Conservation (phyloP, 1,140 invertebrate genomes). For the Ruditapes philippinarum region DNA sequence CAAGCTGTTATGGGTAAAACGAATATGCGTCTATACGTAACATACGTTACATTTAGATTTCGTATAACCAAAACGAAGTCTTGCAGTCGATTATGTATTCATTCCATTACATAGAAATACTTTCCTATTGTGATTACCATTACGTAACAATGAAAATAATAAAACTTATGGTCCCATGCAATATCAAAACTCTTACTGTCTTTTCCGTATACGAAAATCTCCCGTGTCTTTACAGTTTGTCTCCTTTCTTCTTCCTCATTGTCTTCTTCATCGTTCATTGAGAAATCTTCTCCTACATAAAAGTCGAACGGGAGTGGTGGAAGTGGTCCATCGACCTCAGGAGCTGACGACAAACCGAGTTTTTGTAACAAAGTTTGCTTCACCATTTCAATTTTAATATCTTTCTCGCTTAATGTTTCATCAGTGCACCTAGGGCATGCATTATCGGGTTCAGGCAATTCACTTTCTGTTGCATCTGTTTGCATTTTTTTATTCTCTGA, state of each 20-base stretch:
- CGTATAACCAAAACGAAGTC: no score
- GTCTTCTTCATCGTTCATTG: slow-evolving; percentile 26
- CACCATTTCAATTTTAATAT: slow-evolving; percentile 27
- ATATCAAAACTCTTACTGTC: slow-evolving; percentile 66
- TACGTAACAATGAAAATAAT: no score
- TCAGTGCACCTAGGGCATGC: not conserved
- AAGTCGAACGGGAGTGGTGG: slow-evolving; percentile 60
- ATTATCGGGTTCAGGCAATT: not conserved
- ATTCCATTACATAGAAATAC: no score
- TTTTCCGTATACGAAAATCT: slow-evolving; percentile 66
- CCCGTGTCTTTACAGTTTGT: slow-evolving; percentile 52
- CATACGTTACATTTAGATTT: no score
- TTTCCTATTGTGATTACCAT: no score
- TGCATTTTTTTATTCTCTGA: not conserved
- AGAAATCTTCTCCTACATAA: slow-evolving; percentile 39
- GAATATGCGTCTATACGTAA: no score
- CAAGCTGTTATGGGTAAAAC: no score
- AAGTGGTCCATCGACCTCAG: slow-evolving; percentile 26
- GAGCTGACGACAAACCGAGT: slow-evolving; percentile 17
- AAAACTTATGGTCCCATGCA: no score
- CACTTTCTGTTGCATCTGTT: not conserved
- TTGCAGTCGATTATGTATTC: no score
- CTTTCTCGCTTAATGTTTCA: not conserved
- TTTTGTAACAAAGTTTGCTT: slow-evolving; percentile 29
- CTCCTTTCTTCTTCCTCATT: slow-evolving; percentile 9